Percentiles rank a stretch among this genome's conserved stretches.
Evolutionary conservation across 35 echinoderm and acorn worm genomes (phyloP).

Genomic region (Anneissia japonica): DNA sequence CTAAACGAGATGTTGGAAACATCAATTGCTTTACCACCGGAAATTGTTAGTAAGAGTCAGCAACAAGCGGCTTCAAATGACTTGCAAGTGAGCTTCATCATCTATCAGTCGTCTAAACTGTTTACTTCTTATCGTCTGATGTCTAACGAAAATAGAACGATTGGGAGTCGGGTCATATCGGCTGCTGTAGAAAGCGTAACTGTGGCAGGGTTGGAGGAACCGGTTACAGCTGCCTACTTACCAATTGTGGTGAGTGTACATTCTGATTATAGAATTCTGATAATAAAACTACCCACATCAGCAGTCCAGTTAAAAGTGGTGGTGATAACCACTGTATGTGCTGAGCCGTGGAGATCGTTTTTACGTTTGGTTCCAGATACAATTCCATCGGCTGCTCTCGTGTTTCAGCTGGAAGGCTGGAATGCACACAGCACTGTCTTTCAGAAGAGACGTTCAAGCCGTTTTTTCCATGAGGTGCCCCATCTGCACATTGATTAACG

Average conservation of each 20-base stretch:
- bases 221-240: not conserved
- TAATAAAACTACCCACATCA: no score
- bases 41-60: not conserved
- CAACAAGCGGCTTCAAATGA: not conserved
- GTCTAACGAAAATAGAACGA: not conserved
- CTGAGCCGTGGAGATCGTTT: no score
- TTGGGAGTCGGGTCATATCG: not conserved
- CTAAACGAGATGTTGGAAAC: not conserved
- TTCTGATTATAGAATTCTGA: no score
- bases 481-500: no score
- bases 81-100: not conserved
- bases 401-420: no score
- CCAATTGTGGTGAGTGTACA: not conserved
- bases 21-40: not conserved
- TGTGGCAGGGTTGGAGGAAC: not conserved
- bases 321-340: no score
- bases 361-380: no score
- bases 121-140: not conserved
- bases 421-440: no score
- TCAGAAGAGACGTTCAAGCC: no score
- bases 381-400: no score
- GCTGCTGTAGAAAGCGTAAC: not conserved
- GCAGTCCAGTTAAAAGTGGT: no score
- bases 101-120: not conserved
- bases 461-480: no score